These are phyloP conservation scores for Pollenia griseotomentosa DNA, from an alignment of 2,888 invertebrate genomes.

Conservation along the genomic window DNA sequence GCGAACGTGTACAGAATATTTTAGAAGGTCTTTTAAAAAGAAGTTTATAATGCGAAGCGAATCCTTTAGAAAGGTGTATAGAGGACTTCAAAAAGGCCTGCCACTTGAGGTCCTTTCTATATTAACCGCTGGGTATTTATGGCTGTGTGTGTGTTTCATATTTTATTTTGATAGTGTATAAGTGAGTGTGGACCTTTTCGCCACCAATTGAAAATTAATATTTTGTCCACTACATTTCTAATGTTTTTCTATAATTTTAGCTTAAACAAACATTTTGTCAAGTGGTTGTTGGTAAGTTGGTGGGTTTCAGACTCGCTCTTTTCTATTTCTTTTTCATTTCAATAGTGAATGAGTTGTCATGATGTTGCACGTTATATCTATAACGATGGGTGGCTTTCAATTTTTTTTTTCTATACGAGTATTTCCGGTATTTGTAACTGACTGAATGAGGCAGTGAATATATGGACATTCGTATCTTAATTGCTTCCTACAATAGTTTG, in stretches of 20 bases:
- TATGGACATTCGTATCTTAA: slow-evolving; percentile 42
- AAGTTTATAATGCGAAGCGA: too few relatives aligned
- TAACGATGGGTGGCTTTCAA: not conserved
- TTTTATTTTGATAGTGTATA: not conserved
- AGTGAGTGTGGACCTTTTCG: slow-evolving; percentile 24
- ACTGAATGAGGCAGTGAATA: slow-evolving; percentile 11
- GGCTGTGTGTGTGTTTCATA: slow-evolving; percentile 23
- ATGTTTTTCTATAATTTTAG: slow-evolving; percentile 72
- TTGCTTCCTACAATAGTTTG: slow-evolving; percentile 54
- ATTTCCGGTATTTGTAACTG: slow-evolving; percentile 64
- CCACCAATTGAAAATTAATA: slow-evolving; percentile 68
- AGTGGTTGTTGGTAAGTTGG: slow-evolving; percentile 61
- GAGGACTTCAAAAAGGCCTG: too few relatives aligned
- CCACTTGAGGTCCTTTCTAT: too few relatives aligned
- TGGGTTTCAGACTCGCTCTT: slow-evolving; percentile 20
- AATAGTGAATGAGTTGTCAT: slow-evolving; percentile 41
- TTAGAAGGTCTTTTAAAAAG: too few relatives aligned
- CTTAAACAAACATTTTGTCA: slow-evolving; percentile 70
- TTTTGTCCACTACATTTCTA: slow-evolving; percentile 63
- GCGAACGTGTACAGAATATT: too few relatives aligned
- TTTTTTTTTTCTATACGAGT: slow-evolving; percentile 19
- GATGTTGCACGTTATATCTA: slow-evolving; percentile 43
- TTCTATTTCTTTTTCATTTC: not conserved
- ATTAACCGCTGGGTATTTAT: too few relatives aligned
- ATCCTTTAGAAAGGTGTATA: too few relatives aligned